Evolutionary conservation across 2,797 vertebrate genomes (phyloP), one percentile per base, ranked within the genome.

Genomic region (Poecilia wingei): DNA sequence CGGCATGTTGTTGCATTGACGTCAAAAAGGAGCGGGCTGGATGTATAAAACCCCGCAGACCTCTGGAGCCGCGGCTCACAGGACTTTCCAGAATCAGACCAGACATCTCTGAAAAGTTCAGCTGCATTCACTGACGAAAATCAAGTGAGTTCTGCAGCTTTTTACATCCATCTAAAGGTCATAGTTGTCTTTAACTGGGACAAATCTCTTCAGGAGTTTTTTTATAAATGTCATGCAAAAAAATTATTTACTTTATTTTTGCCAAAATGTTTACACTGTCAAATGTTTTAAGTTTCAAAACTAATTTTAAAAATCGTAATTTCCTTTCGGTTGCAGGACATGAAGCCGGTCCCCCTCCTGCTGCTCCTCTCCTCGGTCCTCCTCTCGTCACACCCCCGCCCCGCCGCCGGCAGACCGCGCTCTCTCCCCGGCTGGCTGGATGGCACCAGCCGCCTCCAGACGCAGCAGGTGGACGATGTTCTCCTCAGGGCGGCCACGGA

Each of bases 21-120:
- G 97, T 97, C 97, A 97, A n/a, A 69, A 88, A 89, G 87, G 87
- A 81, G 89, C 93, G 79, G 87, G 86, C 89, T 89, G 94, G 94
- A 90, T 85, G 93, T 94, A 96, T 97, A 97, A 96, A 97, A 96
- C 89, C 83, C 61, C 69, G 75, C 82, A 84, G 77, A 92, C 79
- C 88, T 79, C 79, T 89, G 79, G 82, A 80, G 87, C 78, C 87
- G 70, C 76, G 59, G 75, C 84, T 89, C 90, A 91, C 84, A 79
- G 83, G 90, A 90, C 90, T 80, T 82, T 79, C 64, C 84, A 79
- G 70, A 81, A 88, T 77, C 75, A 12, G 73, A 59, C 14, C 71
- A 82, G 78, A 82, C 61, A 84, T 47, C 82, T 70, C 16, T 61
- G 31, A 76, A 72, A 68, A 91, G 84, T 91, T 87, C 81, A 83